Conservation (phyloP, 1,140 invertebrate species). For the Mycetomoellerius zeteki region DNA sequence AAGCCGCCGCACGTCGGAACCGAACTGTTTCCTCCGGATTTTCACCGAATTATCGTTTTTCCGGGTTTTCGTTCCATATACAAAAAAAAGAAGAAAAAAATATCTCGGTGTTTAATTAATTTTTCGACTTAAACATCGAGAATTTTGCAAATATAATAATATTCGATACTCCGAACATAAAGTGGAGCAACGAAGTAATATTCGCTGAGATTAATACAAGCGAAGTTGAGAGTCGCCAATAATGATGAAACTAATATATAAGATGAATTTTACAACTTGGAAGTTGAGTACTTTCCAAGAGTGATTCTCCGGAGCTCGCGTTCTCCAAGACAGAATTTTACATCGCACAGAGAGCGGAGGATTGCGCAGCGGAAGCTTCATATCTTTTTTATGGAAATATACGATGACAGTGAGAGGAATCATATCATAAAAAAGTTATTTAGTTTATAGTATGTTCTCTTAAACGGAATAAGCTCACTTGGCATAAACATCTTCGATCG, state of each 20-base stretch:
- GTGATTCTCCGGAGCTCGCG: not conserved
- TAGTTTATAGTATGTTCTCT: not conserved
- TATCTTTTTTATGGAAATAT: conserved; percentile 26
- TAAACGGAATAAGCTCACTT: conserved; percentile 15
- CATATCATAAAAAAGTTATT: conserved; percentile 1
- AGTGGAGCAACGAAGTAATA: not conserved
- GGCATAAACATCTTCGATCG: conserved; percentile 9
- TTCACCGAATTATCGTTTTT: conserved; percentile 8
- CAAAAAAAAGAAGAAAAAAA: not conserved
- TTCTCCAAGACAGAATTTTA: conserved; percentile 1
- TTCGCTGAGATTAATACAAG: not conserved
- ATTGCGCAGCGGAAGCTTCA: not conserved
- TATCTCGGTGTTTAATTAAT: conserved; percentile 7
- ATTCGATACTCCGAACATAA: not conserved
- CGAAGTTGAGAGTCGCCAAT: not conserved
- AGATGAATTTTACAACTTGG: not conserved
- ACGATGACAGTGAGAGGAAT: conserved; percentile 5
- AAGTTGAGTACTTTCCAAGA: not conserved
- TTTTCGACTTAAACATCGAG: not conserved
- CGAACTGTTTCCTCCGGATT: conserved; percentile 27
- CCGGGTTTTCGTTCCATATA: not conserved
- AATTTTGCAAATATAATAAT: not conserved
- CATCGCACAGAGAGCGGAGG: not conserved
- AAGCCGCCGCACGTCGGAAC: conserved; percentile 36
- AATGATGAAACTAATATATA: not conserved